Evolutionary conservation across 2,888 invertebrate genomes (phyloP).

Genomic region (Diarsia dahlii): DNA sequence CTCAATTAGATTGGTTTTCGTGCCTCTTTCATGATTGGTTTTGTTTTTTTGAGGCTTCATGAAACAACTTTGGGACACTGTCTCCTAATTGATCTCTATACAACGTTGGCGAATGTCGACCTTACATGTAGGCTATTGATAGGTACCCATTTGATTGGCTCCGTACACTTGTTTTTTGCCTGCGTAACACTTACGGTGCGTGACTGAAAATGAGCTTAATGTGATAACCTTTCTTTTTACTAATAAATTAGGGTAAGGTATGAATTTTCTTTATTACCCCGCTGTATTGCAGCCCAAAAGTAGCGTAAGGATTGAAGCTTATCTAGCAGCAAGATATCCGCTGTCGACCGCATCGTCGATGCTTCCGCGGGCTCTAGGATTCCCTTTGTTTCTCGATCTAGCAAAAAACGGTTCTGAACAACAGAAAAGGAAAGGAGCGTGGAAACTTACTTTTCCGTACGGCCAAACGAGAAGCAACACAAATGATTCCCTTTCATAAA

Average conservation of each 20-base stretch:
- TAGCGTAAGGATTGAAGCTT: not conserved
- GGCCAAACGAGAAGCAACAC: not conserved
- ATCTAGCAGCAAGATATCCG: not conserved
- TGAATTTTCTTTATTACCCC: not conserved
- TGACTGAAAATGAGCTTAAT: not conserved
- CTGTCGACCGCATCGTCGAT: not conserved
- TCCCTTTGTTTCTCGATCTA: not conserved
- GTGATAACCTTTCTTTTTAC: not conserved
- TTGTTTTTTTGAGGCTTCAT: slow-evolving; percentile 24
- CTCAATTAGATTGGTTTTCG: not conserved
- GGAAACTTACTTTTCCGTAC: not conserved
- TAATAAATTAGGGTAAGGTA: not conserved
- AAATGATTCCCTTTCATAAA: not conserved
- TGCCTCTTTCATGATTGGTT: not conserved
- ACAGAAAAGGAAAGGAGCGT: not conserved
- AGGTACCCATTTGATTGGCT: not conserved
- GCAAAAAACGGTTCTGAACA: not conserved
- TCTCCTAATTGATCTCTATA: not conserved
- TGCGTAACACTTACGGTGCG: not conserved
- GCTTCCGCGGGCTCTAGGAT: not conserved
- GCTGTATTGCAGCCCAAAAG: too few relatives aligned
- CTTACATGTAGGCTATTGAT: not conserved
- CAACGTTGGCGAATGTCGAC: not conserved
- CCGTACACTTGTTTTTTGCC: not conserved
- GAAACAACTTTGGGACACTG: not conserved